These are phyloP conservation scores for Loris lydekkerianus DNA, from an alignment of 2,797 vertebrate genomes.

Conservation along the genomic window DNA sequence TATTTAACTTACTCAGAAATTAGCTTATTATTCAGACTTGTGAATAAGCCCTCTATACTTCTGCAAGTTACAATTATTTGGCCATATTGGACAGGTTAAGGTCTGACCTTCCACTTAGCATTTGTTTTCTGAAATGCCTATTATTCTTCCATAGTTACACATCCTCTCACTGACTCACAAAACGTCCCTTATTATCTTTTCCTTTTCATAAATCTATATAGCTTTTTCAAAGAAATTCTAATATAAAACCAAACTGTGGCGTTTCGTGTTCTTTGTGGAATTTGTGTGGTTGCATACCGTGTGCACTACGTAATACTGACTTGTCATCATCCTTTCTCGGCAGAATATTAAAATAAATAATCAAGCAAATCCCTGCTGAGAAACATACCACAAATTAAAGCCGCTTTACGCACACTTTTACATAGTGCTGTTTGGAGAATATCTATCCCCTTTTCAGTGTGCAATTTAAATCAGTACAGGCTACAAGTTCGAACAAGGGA, in stretches of 20 bases:
- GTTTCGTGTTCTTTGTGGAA: slow-evolving; percentile 71
- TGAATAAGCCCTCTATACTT: background rate
- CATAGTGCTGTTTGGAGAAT: slow-evolving; percentile 75
- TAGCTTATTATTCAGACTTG: slow-evolving; percentile 15
- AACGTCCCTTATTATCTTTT: background rate
- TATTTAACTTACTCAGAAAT: slow-evolving; percentile 4
- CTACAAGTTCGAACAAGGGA: slow-evolving; percentile 82
- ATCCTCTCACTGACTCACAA: background rate
- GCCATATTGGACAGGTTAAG: background rate
- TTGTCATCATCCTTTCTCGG: slow-evolving; percentile 86
- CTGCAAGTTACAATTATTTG: background rate
- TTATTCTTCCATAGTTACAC: slow-evolving; percentile 6
- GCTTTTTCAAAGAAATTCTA: slow-evolving; percentile 57
- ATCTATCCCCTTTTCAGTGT: slow-evolving; percentile 66
- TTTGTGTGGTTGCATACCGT: slow-evolving; percentile 82
- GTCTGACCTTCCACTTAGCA: background rate
- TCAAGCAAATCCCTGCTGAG: slow-evolving; percentile 78
- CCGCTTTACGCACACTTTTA: slow-evolving; percentile 83
- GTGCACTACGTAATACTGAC: slow-evolving; percentile 82
- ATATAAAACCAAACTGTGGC: slow-evolving; percentile 8
- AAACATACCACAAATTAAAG: slow-evolving; percentile 81
- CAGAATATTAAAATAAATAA: slow-evolving; percentile 88
- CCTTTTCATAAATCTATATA: slow-evolving; percentile 43
- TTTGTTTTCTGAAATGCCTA: slow-evolving; percentile 41
- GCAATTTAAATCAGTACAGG: slow-evolving; percentile 69